Percentiles rank a stretch among this genome's conserved stretches.
Evolutionary conservation across 2,797 vertebrate genomes (phyloP).

Genomic region (Chromis chromis): DNA sequence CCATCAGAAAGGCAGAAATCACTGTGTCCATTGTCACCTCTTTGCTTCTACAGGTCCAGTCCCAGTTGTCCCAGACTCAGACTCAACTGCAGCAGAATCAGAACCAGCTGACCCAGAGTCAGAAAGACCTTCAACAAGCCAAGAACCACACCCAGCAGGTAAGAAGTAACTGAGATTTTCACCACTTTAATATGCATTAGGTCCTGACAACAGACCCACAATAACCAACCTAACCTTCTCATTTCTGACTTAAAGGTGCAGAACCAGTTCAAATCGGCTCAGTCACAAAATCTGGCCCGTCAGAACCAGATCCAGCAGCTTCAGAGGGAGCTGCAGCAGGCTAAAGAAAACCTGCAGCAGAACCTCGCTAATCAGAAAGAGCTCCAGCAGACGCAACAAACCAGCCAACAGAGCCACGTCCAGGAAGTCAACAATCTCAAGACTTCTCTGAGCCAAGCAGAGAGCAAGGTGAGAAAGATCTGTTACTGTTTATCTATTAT

Average conservation of each 20-base stretch:
- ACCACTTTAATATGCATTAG: too few species aligned
- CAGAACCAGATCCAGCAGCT: constrained; percentile 75
- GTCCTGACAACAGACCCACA: background rate
- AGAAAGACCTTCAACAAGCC: constrained; percentile 77
- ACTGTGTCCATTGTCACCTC: background rate
- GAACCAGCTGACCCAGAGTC: constrained; percentile 72
- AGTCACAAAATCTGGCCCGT: constrained; percentile 67
- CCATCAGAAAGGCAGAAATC: background rate
- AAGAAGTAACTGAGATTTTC: background rate
- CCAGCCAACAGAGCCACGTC: constrained; percentile 76
- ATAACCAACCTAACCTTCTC: background rate
- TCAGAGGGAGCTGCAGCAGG: constrained; percentile 78
- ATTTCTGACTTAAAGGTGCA: constrained; percentile 56
- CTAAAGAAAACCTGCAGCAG: constrained; percentile 69
- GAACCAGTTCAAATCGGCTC: constrained; percentile 73
- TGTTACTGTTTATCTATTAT: background rate
- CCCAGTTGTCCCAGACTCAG: constrained; percentile 73
- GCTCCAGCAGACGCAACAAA: constrained; percentile 68
- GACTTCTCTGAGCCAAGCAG: constrained; percentile 85
- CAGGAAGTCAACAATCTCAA: constrained; percentile 90
- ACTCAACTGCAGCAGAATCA: constrained; percentile 75
- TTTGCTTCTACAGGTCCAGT: constrained; percentile 67
- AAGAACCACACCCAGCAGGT: constrained; percentile 75
- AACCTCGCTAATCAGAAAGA: constrained; percentile 72
- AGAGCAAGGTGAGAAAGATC: constrained; percentile 79